phyloP scores from a whole-genome alignment of 2,888 invertebrate species.

The Chloroclysta siterata region DNA sequence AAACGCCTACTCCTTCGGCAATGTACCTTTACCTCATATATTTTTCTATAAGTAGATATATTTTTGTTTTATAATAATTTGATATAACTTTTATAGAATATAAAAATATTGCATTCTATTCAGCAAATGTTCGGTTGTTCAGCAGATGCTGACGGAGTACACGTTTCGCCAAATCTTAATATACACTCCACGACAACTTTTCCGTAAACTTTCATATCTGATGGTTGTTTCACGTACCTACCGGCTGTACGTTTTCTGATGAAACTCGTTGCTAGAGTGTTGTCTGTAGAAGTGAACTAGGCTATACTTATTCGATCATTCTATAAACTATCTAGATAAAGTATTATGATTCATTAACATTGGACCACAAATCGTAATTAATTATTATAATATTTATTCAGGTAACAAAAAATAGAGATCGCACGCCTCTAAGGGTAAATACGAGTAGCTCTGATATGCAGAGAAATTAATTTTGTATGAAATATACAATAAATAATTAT shows the following conservation, averaged over 20 bases:
- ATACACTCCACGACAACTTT: slow-evolving; percentile 34
- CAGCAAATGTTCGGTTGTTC: slow-evolving; percentile 32
- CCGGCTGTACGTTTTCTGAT: neutral
- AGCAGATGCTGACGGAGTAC: slow-evolving; percentile 32
- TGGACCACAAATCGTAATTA: slow-evolving; percentile 84
- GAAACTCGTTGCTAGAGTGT: slow-evolving; percentile 13
- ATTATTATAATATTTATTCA: slow-evolving; percentile 83
- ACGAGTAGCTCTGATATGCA: slow-evolving; percentile 66
- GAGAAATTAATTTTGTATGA: slow-evolving; percentile 50
- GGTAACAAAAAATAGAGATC: slow-evolving; percentile 81
- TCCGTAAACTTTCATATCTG: slow-evolving; percentile 7
- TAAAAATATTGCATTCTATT: slow-evolving; percentile 66
- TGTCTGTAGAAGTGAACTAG: slow-evolving; percentile 53
- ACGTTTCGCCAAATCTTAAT: slow-evolving; percentile 45
- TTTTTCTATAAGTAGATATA: slow-evolving; percentile 13
- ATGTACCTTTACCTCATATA: slow-evolving; percentile 25
- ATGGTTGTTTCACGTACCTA: neutral
- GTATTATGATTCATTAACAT: slow-evolving; percentile 83
- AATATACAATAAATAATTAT: slow-evolving; percentile 47
- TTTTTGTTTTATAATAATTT: slow-evolving; percentile 61
- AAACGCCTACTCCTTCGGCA: slow-evolving; percentile 51
- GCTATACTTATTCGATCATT: slow-evolving; percentile 69
- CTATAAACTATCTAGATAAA: slow-evolving; percentile 77
- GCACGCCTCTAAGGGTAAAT: slow-evolving; percentile 57
- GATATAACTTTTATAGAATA: slow-evolving; percentile 65